These are phyloP conservation scores for Pogonognathellus flavescens DNA, from an alignment of 1,140 invertebrate genomes.

Conservation along the genomic window DNA sequence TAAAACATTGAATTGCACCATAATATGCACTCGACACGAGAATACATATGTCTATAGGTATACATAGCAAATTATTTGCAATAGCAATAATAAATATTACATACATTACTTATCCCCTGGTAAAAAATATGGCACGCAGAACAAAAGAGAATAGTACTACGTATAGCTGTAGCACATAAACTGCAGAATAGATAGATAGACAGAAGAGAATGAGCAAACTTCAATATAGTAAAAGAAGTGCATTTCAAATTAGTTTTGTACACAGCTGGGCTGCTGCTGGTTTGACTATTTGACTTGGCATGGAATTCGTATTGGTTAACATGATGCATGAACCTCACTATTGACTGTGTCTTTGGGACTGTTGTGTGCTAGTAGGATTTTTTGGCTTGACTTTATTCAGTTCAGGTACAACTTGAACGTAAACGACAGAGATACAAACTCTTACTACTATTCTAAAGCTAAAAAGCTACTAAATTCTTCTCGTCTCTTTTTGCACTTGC, in stretches of 20 bases:
- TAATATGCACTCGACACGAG: too few species aligned
- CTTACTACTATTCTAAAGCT: too few species aligned
- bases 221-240: neutral
- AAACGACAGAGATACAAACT: neutral
- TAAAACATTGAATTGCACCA: too few species aligned
- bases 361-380: neutral
- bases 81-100: too few species aligned
- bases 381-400: neutral
- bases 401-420: conserved; percentile 36
- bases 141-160: too few species aligned
- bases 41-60: too few species aligned
- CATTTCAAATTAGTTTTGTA: neutral
- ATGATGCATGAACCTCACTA: conserved; percentile 46
- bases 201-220: neutral
- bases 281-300: conserved; percentile 7
- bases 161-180: neutral
- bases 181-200: neutral
- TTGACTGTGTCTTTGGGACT: conserved; percentile 22
- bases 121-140: too few species aligned
- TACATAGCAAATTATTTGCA: too few species aligned
- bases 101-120: too few species aligned
- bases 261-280: neutral
- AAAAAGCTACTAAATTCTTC: too few species aligned
- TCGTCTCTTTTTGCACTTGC: too few species aligned
- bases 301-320: conserved; percentile 26